These are phyloP conservation scores for Tenualosa thibaudeaui DNA, from an alignment of 2,797 vertebrate genomes.

Conservation along the genomic window DNA sequence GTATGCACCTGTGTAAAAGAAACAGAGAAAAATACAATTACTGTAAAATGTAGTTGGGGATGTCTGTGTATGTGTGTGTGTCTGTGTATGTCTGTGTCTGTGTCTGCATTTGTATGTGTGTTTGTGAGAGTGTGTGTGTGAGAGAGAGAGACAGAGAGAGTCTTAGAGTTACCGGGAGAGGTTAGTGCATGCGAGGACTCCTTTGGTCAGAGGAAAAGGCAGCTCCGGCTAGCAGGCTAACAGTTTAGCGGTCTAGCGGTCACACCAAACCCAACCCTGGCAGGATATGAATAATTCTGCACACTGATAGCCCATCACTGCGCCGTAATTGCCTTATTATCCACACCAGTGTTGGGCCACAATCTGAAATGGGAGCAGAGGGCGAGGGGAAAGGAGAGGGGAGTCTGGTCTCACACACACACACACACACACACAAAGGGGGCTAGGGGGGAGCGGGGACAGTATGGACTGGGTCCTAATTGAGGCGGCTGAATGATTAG, in stretches of 20 bases:
- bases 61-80: conserved; percentile 13
- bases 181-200: not conserved
- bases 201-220: too few species aligned
- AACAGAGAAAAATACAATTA: not conserved
- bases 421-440: not conserved
- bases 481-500: too few species aligned
- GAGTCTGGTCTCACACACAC: too few species aligned
- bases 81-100: conserved; percentile 8
- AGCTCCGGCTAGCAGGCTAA: too few species aligned
- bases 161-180: not conserved
- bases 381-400: not conserved
- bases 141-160: not conserved
- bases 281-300: conserved; percentile 33
- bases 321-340: conserved; percentile 39
- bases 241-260: too few species aligned
- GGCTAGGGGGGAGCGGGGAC: not conserved
- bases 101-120: not conserved
- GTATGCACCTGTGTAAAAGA: not conserved
- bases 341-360: conserved; percentile 27
- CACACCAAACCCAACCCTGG: not conserved
- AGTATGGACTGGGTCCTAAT: not conserved
- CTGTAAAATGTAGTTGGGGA: not conserved
- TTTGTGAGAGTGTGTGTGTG: conserved; percentile 17
- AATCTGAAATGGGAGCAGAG: conserved; percentile 6
- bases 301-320: conserved; percentile 10